Percentiles rank a stretch among this genome's conserved stretches.
Conservation (phyloP, 2,113 vertebrate species). For the Tachysurus fulvidraco region DNA sequence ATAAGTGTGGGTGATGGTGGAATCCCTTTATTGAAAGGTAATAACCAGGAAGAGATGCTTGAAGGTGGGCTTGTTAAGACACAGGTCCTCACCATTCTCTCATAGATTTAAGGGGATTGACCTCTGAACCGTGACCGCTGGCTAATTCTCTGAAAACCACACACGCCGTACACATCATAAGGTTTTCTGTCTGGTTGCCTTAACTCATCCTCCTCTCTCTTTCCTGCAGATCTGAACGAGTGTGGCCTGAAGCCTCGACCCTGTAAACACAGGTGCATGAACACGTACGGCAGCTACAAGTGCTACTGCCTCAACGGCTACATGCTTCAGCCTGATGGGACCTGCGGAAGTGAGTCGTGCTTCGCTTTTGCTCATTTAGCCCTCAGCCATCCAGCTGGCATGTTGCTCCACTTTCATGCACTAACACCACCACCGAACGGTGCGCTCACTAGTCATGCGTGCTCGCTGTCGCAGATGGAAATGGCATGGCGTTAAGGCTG, state of each 20-base stretch:
- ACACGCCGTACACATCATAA: neutral
- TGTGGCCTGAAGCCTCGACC: slow-evolving; percentile 95
- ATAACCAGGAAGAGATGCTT: slow-evolving; percentile 13
- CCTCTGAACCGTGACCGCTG: slow-evolving; percentile 38
- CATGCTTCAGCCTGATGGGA: slow-evolving; percentile 95
- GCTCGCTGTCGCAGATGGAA: slow-evolving; percentile 9
- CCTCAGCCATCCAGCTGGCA: slow-evolving; percentile 57
- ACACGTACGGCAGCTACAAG: slow-evolving; percentile 96
- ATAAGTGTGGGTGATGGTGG: neutral
- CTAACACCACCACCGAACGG: neutral
- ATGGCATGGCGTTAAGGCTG: neutral
- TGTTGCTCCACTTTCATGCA: neutral
- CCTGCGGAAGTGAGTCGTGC: slow-evolving; percentile 86
- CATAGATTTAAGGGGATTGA: slow-evolving; percentile 25
- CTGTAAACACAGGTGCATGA: slow-evolving; percentile 98
- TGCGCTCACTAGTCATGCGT: neutral
- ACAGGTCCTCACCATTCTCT: neutral
- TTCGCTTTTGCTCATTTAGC: slow-evolving; percentile 60
- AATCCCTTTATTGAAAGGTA: slow-evolving; percentile 3
- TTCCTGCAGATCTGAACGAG: slow-evolving; percentile 90
- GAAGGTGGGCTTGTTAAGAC: slow-evolving; percentile 36
- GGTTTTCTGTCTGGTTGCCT: slow-evolving; percentile 32
- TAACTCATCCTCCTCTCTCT: slow-evolving; percentile 46
- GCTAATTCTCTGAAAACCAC: slow-evolving; percentile 10
- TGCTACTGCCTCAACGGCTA: slow-evolving; percentile 97